phyloP scores from a whole-genome alignment of 2,113 vertebrate species.

The Plectropomus leopardus region DNA sequence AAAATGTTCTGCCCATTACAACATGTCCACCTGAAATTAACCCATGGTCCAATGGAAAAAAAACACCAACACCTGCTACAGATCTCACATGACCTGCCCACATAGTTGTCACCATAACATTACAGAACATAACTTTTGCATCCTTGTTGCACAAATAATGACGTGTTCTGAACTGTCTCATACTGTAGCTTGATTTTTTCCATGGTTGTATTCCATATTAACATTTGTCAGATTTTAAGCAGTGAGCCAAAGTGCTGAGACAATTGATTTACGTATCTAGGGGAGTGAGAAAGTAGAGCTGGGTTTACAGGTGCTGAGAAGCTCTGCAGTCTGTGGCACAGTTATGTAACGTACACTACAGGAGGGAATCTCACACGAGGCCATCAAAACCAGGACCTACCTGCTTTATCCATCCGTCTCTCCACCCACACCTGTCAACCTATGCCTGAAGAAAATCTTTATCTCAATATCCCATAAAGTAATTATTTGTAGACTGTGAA shows the following conservation, averaged over 20 bases:
- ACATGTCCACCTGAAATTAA: background rate
- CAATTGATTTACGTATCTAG: background rate
- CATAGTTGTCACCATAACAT: background rate
- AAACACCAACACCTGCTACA: conserved; percentile 17
- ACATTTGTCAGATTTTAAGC: background rate
- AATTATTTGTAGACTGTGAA: background rate
- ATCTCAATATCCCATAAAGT: background rate
- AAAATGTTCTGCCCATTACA: background rate
- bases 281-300: conserved; percentile 30
- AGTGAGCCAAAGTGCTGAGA: background rate
- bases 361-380: conserved; percentile 16
- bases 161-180: background rate
- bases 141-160: background rate
- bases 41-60: background rate
- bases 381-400: conserved; percentile 4
- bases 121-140: background rate
- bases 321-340: background rate
- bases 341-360: conserved; percentile 28
- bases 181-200: background rate
- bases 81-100: background rate
- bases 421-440: background rate
- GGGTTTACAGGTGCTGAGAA: conserved; percentile 29
- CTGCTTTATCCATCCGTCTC: background rate
- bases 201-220: no score
- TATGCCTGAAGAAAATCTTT: background rate